A percentile compares a stretch with the other conserved stretches of the same genome.
Evolutionary conservation across 2,888 invertebrate species (phyloP).

Genomic region (Drosophila nr. fundita): DNA sequence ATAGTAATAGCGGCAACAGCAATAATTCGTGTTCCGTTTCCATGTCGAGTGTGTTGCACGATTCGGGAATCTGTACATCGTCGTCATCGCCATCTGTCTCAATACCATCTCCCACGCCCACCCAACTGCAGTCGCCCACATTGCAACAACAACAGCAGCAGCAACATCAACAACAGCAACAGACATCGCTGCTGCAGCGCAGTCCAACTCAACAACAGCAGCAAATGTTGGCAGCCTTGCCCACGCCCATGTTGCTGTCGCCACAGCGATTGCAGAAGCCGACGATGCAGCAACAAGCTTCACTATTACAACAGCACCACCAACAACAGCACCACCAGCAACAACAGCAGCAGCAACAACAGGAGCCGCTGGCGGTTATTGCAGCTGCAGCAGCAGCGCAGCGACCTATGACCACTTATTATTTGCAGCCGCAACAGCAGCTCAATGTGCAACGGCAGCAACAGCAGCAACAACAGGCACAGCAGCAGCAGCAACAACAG

Average conservation of each 20-base stretch:
- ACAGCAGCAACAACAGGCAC: conserved; percentile 26
- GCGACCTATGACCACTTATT: conserved; percentile 52
- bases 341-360: conserved; percentile 44
- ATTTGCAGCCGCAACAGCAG: conserved; percentile 40
- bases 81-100: conserved; percentile 84
- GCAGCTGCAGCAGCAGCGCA: conserved; percentile 60
- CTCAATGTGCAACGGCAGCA: conserved; percentile 6
- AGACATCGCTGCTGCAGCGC: conserved; percentile 63
- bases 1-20: conserved; percentile 69
- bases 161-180: conserved; percentile 50
- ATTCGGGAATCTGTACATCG: conserved; percentile 84
- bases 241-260: conserved; percentile 73
- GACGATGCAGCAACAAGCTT: conserved; percentile 34
- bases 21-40: conserved; percentile 80
- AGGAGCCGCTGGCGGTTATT: conserved; percentile 59
- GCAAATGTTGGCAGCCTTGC: conserved; percentile 70
- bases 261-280: conserved; percentile 66
- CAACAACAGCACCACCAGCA: conserved; percentile 31
- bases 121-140: conserved; percentile 83
- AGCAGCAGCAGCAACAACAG: conserved; percentile 21
- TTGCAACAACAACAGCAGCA: conserved; percentile 61
- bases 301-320: conserved; percentile 26
- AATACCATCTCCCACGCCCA: conserved; percentile 82
- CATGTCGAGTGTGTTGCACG: conserved; percentile 82
- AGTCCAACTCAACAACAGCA: conserved; percentile 70